Base-by-base conservation (phyloP, 2,797 vertebrate genomes). In the Pampus argenteus region DNA sequence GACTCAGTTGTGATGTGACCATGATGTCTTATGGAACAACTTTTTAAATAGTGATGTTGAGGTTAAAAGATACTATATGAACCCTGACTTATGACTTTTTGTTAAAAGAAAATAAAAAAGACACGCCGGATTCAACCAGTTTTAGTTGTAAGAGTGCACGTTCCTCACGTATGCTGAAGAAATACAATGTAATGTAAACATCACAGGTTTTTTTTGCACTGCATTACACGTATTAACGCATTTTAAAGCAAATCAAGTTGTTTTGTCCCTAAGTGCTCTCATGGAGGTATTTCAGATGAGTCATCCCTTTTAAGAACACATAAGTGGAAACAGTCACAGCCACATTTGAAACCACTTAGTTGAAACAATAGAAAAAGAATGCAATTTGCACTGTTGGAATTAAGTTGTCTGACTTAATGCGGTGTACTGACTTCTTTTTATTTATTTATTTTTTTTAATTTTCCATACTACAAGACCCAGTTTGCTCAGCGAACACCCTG, bases 331-430 rank as follows among this genome's bases (percentile, higher is more conserved):
- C 86, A 88, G 83, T 86, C 79, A 75, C 58, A 62, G 78, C 57
- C 72, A 86, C 81, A 88, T 89, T 90, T 88, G 82, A 91, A 90
- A 88, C 79, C 85, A 88, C 86, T 92, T 92, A 87, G 74, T 79
- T 89, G 85, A 88, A 98, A 97, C 97, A 97, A 96, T 96, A 95
- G 71, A 82, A 79, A 78, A 88, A 82, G 74, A 90, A 84, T 76
- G 81, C 73, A 83, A 86, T 86, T 89, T 87, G 78, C 76, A 68
- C 77, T 67, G 82, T 78, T 75, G 74, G 83, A 88, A 89, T 89
- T 84, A 87, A 88, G 76, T 85, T 79, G 82, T 84, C 77, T 74
- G 68, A 69, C 68, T 88, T 83, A 79, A 88, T 85, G 80, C 50
- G 58, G 55, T 83, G 74, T 28, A 67, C 66, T 57, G 40, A 62